These are phyloP conservation scores for Ageneiosus marmoratus DNA, from an alignment of 2,113 vertebrate species.

Conservation along the genomic window DNA sequence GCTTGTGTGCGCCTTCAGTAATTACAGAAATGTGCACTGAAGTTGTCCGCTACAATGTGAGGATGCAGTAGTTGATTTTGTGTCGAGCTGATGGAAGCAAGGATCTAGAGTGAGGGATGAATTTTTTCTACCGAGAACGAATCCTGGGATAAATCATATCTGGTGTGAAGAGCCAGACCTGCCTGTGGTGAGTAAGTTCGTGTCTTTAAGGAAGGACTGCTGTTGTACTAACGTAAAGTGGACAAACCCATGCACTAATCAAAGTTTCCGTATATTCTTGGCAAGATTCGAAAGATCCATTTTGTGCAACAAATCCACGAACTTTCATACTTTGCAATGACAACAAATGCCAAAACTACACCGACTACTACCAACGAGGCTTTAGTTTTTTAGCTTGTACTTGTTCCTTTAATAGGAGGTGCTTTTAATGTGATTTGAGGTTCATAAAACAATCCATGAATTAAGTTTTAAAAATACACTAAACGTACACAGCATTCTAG, in stretches of 20 bases:
- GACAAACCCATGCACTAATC: neutral
- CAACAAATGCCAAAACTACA: too few species aligned
- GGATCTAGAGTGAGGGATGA: neutral
- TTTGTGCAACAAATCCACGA: too few species aligned
- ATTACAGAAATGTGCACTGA: neutral
- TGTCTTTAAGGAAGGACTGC: neutral
- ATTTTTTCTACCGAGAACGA: neutral
- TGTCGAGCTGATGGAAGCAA: neutral
- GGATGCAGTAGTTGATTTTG: neutral
- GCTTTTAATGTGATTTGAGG: too few species aligned
- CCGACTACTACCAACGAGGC: too few species aligned
- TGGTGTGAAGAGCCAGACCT: neutral
- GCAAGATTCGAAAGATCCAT: too few species aligned
- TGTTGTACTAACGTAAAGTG: neutral
- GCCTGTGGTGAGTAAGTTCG: neutral
- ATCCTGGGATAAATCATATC: neutral
- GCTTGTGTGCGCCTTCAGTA: neutral
- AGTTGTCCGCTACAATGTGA: neutral
- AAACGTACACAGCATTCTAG: too few species aligned
- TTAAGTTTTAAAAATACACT: too few species aligned
- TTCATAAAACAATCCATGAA: too few species aligned
- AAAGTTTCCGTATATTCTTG: too few species aligned
- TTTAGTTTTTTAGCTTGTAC: too few species aligned
- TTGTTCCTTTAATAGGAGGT: too few species aligned
- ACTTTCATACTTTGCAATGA: too few species aligned